Evolutionary conservation across 2,113 vertebrate genomes (phyloP).

Genomic region (Oreochromis tanganicae): DNA sequence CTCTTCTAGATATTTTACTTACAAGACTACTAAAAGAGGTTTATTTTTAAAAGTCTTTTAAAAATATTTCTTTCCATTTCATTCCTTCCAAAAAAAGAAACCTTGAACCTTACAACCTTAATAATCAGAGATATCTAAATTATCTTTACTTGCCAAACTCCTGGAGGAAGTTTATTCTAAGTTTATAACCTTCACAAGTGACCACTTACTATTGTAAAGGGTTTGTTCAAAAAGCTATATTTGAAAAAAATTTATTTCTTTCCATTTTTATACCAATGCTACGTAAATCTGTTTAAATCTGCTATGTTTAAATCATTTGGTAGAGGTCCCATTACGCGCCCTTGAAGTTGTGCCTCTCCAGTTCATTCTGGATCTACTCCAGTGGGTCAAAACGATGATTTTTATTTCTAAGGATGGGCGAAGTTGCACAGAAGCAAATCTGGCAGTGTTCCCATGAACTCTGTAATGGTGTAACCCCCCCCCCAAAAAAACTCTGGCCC

Average conservation of each 20-base stretch:
- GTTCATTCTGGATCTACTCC: not conserved
- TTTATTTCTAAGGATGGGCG: no score
- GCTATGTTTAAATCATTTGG: not conserved
- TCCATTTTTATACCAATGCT: not conserved
- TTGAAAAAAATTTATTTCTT: accelerated
- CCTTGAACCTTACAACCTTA: not conserved
- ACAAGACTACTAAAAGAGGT: not conserved
- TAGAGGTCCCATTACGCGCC: not conserved
- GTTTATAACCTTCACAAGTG: not conserved
- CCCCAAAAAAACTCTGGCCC: not conserved
- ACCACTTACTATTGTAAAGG: not conserved
- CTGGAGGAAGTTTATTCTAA: not conserved
- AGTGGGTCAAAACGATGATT: no score
- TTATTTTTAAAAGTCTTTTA: not conserved
- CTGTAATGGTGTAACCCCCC: not conserved
- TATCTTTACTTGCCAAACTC: not conserved
- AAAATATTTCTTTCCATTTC: not conserved
- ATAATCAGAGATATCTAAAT: not conserved
- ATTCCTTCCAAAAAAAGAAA: not conserved
- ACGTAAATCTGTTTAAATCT: not conserved
- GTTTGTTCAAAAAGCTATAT: not conserved
- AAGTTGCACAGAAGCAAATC: not conserved
- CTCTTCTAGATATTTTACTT: not conserved
- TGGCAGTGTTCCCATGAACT: not conserved
- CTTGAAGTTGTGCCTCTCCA: not conserved